phyloP scores from a whole-genome alignment of 2,888 invertebrate species.

The Dicyrtoma fusca region DNA sequence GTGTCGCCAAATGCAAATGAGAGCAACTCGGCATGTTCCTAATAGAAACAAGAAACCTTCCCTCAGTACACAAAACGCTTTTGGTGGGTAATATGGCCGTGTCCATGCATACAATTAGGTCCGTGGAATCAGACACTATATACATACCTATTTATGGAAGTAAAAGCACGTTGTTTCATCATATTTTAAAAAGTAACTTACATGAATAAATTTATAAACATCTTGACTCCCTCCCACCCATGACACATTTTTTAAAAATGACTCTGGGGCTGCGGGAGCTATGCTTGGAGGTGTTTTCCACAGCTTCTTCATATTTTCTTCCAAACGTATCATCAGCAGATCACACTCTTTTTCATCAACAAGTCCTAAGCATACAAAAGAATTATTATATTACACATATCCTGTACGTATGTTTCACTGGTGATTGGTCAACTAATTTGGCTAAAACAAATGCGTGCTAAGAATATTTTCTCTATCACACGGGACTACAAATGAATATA shows the following conservation, averaged over 20 bases:
- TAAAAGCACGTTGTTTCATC: no score
- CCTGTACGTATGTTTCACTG: no score
- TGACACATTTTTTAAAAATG: constrained; percentile 55
- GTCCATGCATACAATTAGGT: no score
- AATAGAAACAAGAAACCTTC: no score
- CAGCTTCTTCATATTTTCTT: constrained; percentile 63
- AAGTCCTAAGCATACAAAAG: constrained; percentile 61
- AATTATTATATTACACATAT: background rate
- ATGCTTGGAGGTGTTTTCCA: constrained; percentile 59
- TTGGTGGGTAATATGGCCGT: no score
- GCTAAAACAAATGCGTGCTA: no score
- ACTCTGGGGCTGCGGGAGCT: constrained; percentile 59
- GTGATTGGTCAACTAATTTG: no score
- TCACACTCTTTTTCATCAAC: constrained; percentile 66
- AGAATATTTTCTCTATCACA: no score
- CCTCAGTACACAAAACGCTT: no score
- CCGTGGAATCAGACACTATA: no score
- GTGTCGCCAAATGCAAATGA: constrained; percentile 59
- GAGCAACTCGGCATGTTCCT: constrained; percentile 58
- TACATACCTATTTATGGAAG: no score
- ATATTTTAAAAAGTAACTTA: background rate
- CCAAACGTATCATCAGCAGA: constrained; percentile 63
- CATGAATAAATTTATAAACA: constrained; percentile 59
- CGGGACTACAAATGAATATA: no score
- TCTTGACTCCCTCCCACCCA: constrained; percentile 59